Base-by-base conservation (phyloP, 1,140 invertebrate genomes). In the Chelonus insularis region DNA sequence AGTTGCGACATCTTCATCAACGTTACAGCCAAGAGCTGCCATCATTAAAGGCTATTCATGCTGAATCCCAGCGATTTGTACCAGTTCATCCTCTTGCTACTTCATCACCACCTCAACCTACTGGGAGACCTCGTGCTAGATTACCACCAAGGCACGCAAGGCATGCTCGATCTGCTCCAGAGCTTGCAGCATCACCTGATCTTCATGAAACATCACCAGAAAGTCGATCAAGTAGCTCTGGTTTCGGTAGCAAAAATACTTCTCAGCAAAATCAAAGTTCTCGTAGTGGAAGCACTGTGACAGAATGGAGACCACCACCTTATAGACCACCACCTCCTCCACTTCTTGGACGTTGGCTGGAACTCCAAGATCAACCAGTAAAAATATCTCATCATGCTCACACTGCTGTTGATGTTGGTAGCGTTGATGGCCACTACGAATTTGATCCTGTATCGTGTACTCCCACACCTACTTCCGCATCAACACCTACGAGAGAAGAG, bases 341-440 rank as follows among this genome's bases (percentile, higher is more conserved):
- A 9, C 73, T 85, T 7, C 83, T 86, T 60, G 84, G 83, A 6
- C 81, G 86, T 23, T 88, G 86, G 86, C 72, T 88, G 34, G 85
- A 87, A 65, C 71, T 83, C 71, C 80, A 85, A 79, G 71, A 80
- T 20, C 72, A 71, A 16, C 66, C 57, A 9, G 34, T 41, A 0
- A 63, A 63, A 34, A 9, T 63, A 8, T 11, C 57, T 43, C 57
- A 61, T 18, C 18, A 60, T 55, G 76, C 23, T 50, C 59, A 60
- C 25, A 85, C 84, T 63, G 80, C 85, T 4, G 79, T 89, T 8
- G 93, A 95, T 78, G 87, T 90, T 55, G 88, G 89, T 60, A 95
- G 93, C 69, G 94, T 95, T 37, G 95, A 97, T 78, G 94, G 93
- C 45, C 95, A 97, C 77, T 97, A 97, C 80, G 95, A 97, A 80